A percentile compares a stretch with the other conserved stretches of the same genome.
Evolutionary conservation across 2,797 vertebrate species (phyloP).

Genomic region (Syngnathus rostellatus): DNA sequence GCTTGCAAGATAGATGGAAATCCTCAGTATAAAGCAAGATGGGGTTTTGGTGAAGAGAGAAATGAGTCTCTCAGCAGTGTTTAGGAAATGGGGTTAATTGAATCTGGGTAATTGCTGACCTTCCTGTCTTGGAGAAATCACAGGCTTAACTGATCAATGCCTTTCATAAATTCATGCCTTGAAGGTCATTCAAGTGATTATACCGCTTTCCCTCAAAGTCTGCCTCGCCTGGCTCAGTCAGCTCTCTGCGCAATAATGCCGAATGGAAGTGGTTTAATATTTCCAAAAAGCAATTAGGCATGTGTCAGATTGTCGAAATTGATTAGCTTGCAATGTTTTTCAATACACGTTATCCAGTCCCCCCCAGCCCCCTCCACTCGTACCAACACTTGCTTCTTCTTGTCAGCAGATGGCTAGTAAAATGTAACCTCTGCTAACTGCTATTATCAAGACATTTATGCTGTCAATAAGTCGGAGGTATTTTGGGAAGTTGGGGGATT

Average conservation of each 20-base stretch:
- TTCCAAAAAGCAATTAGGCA: slow-evolving; percentile 19
- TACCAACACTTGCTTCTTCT: neutral
- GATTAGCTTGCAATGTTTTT: slow-evolving; percentile 50
- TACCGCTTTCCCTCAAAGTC: slow-evolving; percentile 28
- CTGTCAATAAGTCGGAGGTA: slow-evolving; percentile 59
- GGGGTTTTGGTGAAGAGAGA: slow-evolving; percentile 19
- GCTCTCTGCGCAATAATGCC: slow-evolving; percentile 43
- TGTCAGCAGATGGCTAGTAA: slow-evolving; percentile 1
- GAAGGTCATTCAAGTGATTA: slow-evolving; percentile 67
- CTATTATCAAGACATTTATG: slow-evolving; percentile 60
- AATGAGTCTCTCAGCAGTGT: slow-evolving; percentile 69
- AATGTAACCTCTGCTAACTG: slow-evolving; percentile 22
- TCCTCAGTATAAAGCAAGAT: slow-evolving; percentile 31
- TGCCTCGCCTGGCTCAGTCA: slow-evolving; percentile 26
- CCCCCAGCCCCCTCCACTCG: no score
- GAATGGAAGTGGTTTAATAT: slow-evolving; percentile 16
- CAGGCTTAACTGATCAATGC: slow-evolving; percentile 73
- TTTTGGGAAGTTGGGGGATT: slow-evolving; percentile 56
- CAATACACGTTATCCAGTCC: slow-evolving; percentile 30
- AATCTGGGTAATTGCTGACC: slow-evolving; percentile 72
- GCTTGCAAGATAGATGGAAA: slow-evolving; percentile 45
- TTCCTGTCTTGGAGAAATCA: slow-evolving; percentile 67
- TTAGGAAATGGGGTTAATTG: slow-evolving; percentile 72
- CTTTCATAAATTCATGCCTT: slow-evolving; percentile 68
- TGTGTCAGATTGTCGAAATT: slow-evolving; percentile 48